Evolutionary conservation across 2,797 vertebrate genomes (phyloP), one percentile per base, ranked within the genome.

Genomic region (Clarias laeviceps): DNA sequence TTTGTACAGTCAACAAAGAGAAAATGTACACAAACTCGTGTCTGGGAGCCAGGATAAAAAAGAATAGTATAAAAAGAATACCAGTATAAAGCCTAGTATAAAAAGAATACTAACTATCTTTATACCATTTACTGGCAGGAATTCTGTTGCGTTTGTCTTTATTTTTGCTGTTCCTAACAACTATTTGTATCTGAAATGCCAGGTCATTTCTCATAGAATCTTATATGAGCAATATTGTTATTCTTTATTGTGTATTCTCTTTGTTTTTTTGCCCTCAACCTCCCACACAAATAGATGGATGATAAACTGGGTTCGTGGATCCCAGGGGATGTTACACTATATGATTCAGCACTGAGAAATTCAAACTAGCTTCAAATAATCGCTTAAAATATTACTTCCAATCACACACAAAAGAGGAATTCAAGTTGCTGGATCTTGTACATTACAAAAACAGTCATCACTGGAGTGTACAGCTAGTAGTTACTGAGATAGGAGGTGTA

Each of bases 231-330:
- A 61, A 24, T 78, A 61, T 37, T 64, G 22, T n/a, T 78, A 15
- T 45, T 64, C 34, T 64, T 64, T 80, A 45, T n/a, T n/a, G 57
- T n/a, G 34, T 62, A 79, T 40, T 62, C 59, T 40, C 24, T 62
- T 32, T 22, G 15, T 62, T 40, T 79, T 69, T 74, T 64, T 80
- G 61, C 37, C 24, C 15, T 64, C 54, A 64, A 15, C 15, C 24
- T 80, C 77, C 61, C 57, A 40, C 77, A 45, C 24, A 17, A 64
- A 40, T 45, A 45, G 77, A 80, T 61, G 11, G 73, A 78, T 61
- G 3, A 78, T 14, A 37, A n/a, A 62, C 34, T 79, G 24, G 59
- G 34, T 79, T 61, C 56, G 24, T 37, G 12, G 4, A 61, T 37
- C 29, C 11, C 57, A 78, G 20, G 32, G 76, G 76, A 6, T 24